These are phyloP conservation scores for Drosophila sproati DNA, from an alignment of 1,140 invertebrate genomes.

Conservation along the genomic window DNA sequence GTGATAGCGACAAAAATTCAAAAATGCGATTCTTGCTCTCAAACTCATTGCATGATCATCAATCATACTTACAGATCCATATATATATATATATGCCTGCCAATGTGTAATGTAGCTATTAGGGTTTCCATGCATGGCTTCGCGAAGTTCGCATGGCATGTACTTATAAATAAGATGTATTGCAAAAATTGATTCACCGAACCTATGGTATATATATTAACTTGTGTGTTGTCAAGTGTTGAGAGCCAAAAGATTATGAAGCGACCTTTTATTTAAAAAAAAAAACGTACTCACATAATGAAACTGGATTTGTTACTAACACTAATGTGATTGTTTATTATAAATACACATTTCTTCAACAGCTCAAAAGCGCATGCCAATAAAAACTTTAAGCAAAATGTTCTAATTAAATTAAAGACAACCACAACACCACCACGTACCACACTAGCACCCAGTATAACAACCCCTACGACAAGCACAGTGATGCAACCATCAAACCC, in stretches of 20 bases:
- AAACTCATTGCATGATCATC: constrained; percentile 36
- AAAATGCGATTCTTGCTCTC: background rate
- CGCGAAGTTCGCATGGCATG: constrained; percentile 36
- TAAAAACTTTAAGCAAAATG: constrained; percentile 68
- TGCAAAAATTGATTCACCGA: background rate
- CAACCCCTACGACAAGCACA: constrained; percentile 34
- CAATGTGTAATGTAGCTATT: background rate
- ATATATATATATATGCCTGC: constrained; percentile 6
- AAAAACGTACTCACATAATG: constrained; percentile 20
- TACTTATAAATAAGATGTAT: constrained; percentile 27
- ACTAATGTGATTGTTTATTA: constrained; percentile 65
- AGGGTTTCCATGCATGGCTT: constrained; percentile 16
- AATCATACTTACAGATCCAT: constrained; percentile 1
- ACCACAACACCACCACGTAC: constrained; percentile 42
- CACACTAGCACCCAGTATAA: constrained; percentile 50
- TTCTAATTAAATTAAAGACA: constrained; percentile 61
- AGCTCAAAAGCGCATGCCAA: constrained; percentile 83
- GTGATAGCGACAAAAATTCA: background rate
- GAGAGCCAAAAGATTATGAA: constrained; percentile 56
- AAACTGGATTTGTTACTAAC: constrained; percentile 68
- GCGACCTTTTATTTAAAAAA: constrained; percentile 6
- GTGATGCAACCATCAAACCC: constrained; percentile 22
- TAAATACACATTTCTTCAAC: constrained; percentile 80
- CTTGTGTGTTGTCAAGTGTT: constrained; percentile 17
- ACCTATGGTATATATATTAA: background rate